Percentiles rank a stretch among this genome's conserved stretches.
phyloP scores from a whole-genome alignment of 1,140 invertebrate species.

The Hyposmocoma kahamanoa region DNA sequence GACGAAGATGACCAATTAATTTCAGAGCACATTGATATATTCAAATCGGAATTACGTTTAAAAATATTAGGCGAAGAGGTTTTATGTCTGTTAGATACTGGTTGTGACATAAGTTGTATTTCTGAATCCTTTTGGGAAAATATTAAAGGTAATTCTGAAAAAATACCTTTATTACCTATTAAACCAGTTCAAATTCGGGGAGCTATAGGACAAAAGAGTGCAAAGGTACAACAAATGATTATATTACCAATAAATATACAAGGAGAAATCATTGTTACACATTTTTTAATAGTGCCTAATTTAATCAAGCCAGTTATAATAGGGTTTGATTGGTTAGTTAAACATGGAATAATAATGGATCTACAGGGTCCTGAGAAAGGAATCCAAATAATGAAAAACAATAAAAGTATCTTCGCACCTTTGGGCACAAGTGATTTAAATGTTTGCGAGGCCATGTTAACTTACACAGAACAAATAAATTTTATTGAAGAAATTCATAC shows the following conservation, averaged over 20 bases:
- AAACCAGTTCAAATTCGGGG: slow-evolving; percentile 18
- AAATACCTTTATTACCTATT: slow-evolving; percentile 18
- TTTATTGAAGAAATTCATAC: neutral
- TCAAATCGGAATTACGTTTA: slow-evolving; percentile 14
- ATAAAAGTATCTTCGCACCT: neutral
- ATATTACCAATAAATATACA: slow-evolving; percentile 14
- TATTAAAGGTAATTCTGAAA: slow-evolving; percentile 4
- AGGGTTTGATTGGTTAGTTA: slow-evolving; percentile 26
- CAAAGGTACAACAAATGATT: slow-evolving; percentile 15
- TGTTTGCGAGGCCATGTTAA: neutral
- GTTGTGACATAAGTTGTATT: slow-evolving; percentile 27
- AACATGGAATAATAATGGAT: slow-evolving; percentile 11
- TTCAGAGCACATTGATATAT: neutral
- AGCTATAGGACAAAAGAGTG: slow-evolving; percentile 19
- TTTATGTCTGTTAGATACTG: slow-evolving; percentile 20
- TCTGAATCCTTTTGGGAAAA: slow-evolving; percentile 20
- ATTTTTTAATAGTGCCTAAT: slow-evolving; percentile 17
- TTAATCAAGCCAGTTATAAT: slow-evolving; percentile 21
- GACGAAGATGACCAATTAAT: slow-evolving; percentile 12
- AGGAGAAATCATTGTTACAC: neutral
- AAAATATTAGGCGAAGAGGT: slow-evolving; percentile 5
- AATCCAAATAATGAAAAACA: neutral
- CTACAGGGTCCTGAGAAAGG: slow-evolving; percentile 1
- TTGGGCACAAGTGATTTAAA: neutral
- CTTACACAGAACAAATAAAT: neutral